Evolutionary conservation across 2,888 invertebrate genomes (phyloP).

Genomic region (Ennomos fuscantarius): DNA sequence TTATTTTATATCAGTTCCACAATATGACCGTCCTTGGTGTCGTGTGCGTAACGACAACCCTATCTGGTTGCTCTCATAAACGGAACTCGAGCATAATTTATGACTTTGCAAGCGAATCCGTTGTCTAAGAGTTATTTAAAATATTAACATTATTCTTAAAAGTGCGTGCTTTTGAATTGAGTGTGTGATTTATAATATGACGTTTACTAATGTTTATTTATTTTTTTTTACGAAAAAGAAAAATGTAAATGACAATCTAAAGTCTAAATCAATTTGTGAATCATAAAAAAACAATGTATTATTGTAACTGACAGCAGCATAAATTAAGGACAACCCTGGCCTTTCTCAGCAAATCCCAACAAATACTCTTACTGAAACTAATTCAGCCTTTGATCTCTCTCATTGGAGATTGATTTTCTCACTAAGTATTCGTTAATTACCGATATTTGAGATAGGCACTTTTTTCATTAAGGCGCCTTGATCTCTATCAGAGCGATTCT

Average conservation of each 20-base stretch:
- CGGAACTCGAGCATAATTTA: conserved; percentile 40
- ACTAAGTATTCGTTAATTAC: conserved; percentile 24
- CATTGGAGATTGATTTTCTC: conserved; percentile 25
- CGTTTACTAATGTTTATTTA: no score
- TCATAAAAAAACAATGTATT: conserved; percentile 1
- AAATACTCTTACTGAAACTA: conserved; percentile 15
- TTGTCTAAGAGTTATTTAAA: no score
- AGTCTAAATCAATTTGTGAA: neutral
- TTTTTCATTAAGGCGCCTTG: conserved; percentile 16
- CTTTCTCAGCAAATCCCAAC: conserved; percentile 11
- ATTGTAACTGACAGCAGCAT: conserved; percentile 4
- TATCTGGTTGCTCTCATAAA: conserved; percentile 33
- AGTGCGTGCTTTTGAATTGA: no score
- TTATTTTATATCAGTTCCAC: neutral
- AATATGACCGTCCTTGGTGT: conserved; percentile 7
- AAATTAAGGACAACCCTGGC: conserved; percentile 5
- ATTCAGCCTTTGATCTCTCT: conserved; percentile 34
- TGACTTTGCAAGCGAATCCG: conserved; percentile 11
- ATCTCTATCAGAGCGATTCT: conserved; percentile 8
- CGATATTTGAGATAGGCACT: conserved; percentile 20
- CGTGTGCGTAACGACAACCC: conserved; percentile 7
- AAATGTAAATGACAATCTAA: no score
- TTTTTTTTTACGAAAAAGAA: no score
- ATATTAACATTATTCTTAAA: no score
- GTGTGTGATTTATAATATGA: no score